Base-by-base conservation (phyloP, 2,797 vertebrate genomes). In the Champsocephalus gunnari region DNA sequence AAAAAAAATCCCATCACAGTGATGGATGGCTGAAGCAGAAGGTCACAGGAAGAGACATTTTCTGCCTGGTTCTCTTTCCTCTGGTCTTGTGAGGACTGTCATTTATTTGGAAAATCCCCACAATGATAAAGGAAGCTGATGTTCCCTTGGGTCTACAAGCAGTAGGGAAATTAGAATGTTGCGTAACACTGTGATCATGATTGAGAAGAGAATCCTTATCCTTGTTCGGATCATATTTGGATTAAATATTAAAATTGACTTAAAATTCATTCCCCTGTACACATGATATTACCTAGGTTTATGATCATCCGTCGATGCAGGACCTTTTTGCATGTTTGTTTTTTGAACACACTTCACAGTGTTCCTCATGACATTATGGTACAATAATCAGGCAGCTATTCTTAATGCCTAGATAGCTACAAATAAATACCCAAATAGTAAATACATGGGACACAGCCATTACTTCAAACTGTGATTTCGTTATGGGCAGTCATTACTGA, bases 41-140 rank as follows among this genome's bases (percentile, higher is more conserved):
- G 77, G 87, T 79, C 82, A 81, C 80, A 80, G 78, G 77, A 84
- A 87, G 78, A 79, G 72, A 80, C 62, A 51, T 63, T 73, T 69
- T 71, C 60, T n/a, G 67, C n/a, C 28, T 7, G 10, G 24, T 83
- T 84, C 63, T 79, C 70, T 72, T 86, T 86, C 74, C 82, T 64
- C 77, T 81, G 75, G 32, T 55, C 79, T 79, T 56, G 57, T 59
- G 13, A 75, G 60, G 61, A 66, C 9, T n/a, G 49, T 56, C 34
- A 38, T 38, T 9, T 64, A 51, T 81, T 80, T 83, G 83, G 79
- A 82, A 76, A 74, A 83, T 69, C 78, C 75, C 72, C 61, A 9
- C 43, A 19, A 45, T 45, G 56, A 48, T 68, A 80, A 71, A 71
- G 66, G 70, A 73, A 81, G 57, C 53, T 71, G 61, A 79, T 58